phyloP scores from a whole-genome alignment of 2,888 invertebrate genomes.

The Catocala nupta region DNA sequence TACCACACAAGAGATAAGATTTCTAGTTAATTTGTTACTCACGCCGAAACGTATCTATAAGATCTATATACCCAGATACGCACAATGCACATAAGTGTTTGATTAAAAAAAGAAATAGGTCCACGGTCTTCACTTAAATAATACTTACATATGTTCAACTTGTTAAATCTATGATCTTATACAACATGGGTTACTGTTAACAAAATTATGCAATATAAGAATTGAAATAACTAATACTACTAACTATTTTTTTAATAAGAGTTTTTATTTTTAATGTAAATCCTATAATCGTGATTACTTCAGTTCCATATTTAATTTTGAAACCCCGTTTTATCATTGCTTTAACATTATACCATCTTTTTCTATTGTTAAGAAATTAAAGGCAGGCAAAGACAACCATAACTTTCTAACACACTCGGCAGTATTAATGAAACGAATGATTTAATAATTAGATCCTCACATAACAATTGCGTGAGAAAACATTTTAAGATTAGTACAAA shows the following conservation, averaged over 20 bases:
- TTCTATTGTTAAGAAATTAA: too few relatives aligned
- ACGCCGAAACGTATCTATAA: too few relatives aligned
- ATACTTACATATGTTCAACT: constrained; percentile 6
- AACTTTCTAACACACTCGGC: background rate
- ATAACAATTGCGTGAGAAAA: constrained; percentile 20
- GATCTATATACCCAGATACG: too few relatives aligned
- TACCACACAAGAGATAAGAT: too few relatives aligned
- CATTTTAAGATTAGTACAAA: constrained; percentile 26
- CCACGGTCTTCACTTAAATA: too few relatives aligned
- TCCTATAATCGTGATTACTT: background rate
- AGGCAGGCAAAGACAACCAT: too few relatives aligned
- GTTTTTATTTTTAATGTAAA: background rate
- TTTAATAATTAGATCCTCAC: background rate
- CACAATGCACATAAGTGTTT: too few relatives aligned
- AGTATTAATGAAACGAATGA: background rate
- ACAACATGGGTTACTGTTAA: background rate
- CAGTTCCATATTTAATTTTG: too few relatives aligned
- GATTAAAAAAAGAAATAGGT: too few relatives aligned
- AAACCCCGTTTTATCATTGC: too few relatives aligned
- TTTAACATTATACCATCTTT: too few relatives aligned
- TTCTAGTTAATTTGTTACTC: too few relatives aligned
- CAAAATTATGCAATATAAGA: background rate
- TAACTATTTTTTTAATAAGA: background rate
- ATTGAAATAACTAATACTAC: background rate
- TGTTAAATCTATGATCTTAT: constrained; percentile 5